Evolutionary conservation across 2,113 vertebrate genomes (phyloP).

Genomic region (Pyrgilauda ruficollis): DNA sequence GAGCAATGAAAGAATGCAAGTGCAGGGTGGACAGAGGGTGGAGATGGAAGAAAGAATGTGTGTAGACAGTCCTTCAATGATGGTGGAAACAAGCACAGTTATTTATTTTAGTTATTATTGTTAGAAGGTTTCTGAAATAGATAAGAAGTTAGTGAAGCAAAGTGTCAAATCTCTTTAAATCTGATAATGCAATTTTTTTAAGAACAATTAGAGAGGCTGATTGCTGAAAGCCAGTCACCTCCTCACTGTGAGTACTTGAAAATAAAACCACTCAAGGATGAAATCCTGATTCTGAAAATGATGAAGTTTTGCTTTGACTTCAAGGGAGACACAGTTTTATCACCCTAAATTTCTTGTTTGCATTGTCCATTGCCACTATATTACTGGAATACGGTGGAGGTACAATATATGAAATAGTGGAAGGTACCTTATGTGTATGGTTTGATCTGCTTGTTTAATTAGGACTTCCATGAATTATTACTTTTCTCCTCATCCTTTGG

Average conservation of each 20-base stretch:
- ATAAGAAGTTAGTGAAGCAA: background rate
- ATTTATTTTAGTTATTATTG: background rate
- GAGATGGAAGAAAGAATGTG: background rate
- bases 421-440: background rate
- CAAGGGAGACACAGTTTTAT: background rate
- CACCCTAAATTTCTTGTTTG: background rate
- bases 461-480: background rate
- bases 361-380: background rate
- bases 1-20: background rate
- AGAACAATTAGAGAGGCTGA: background rate
- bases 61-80: background rate
- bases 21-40: background rate
- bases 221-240: background rate
- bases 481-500: background rate
- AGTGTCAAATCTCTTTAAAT: background rate
- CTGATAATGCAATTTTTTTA: rapidly evolving
- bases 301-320: background rate
- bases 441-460: background rate
- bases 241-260: background rate
- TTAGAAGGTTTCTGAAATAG: background rate
- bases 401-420: background rate
- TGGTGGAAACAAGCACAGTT: background rate
- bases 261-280: background rate
- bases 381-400: background rate
- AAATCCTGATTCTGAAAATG: background rate